Percentiles rank a stretch among this genome's conserved stretches.
Evolutionary conservation across 2,888 invertebrate genomes (phyloP).

Genomic region (Camptogramma bilineatum): DNA sequence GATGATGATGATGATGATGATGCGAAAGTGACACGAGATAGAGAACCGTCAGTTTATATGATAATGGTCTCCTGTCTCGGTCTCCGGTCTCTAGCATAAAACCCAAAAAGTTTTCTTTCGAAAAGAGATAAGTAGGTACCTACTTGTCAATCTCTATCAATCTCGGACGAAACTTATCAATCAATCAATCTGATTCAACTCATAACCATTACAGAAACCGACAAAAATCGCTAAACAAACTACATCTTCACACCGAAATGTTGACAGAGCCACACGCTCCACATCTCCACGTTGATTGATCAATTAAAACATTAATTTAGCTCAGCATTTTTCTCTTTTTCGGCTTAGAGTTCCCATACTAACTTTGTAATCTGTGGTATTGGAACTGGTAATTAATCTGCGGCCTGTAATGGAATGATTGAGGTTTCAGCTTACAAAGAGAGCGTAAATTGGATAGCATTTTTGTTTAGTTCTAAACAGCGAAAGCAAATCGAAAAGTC

Average conservation of each 20-base stretch:
- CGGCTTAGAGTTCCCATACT: conserved; percentile 20
- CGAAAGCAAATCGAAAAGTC: no score
- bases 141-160: no score
- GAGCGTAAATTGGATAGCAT: neutral
- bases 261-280: conserved; percentile 23
- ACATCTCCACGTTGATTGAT: conserved; percentile 38
- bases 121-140: no score
- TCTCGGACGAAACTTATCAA: neutral
- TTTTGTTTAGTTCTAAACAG: neutral
- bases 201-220: neutral
- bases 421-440: conserved; percentile 11
- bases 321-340: conserved; percentile 31
- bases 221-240: conserved; percentile 25
- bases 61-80: no score
- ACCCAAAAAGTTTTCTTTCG: no score
- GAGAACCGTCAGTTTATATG: no score
- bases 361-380: conserved; percentile 5
- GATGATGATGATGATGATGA: no score
- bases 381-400: conserved; percentile 12
- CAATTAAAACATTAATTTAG: conserved; percentile 45
- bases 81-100: no score
- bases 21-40: no score
- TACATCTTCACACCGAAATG: conserved; percentile 33
- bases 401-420: conserved; percentile 10
- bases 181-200: neutral